Base-by-base conservation (phyloP, 2,113 vertebrate genomes). In the Grammomys dolichurus region DNA sequence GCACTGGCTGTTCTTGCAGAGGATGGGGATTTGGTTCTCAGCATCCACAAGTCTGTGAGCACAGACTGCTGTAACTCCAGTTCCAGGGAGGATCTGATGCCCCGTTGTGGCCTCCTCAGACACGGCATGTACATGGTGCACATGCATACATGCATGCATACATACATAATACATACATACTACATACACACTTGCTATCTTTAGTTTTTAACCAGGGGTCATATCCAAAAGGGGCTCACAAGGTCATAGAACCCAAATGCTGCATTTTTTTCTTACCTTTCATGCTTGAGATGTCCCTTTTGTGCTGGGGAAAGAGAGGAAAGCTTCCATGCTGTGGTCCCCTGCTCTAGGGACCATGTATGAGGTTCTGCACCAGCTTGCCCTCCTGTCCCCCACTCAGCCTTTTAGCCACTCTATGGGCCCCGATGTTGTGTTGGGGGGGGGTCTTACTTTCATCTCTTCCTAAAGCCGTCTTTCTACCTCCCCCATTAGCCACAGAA, bases 201-300 rank as follows among this genome's bases (percentile, higher is more conserved):
- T n/a, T 33, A 65, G 3, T 51, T 65, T 65, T 28, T 65, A 70
- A 51, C 69, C 36, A 78, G 77, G 28, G 65, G 22, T 17, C 28
- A 81, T 20, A 26, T n/a, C 88, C 65, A 73, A 86, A 89, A 69
- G n/a, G 70, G 86, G 11, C 9, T 26, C 36, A 48, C 56, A 1
- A 14, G 2, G 22, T 36, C 43, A 60, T 1, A 28, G 51, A 93
- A 36, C 31, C 20, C 72, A 67, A 73, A 58, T 73, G 24, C 54
- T 89, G 46, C 48, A 54, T 56, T 54, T 36, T 80, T 20, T 60
- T 22, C 31, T 92, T 48, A 93, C 48, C 33, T 63, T 90, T 96
- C 31, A 48, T 80, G 43, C 89, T 87, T 33, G 82, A 78, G 36
- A 16, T 78, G 93, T 90, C 69, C 48, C 65, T 89, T 94, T 76